Conservation (phyloP, 2,113 vertebrate species). For the Aegotheles bennettii region DNA sequence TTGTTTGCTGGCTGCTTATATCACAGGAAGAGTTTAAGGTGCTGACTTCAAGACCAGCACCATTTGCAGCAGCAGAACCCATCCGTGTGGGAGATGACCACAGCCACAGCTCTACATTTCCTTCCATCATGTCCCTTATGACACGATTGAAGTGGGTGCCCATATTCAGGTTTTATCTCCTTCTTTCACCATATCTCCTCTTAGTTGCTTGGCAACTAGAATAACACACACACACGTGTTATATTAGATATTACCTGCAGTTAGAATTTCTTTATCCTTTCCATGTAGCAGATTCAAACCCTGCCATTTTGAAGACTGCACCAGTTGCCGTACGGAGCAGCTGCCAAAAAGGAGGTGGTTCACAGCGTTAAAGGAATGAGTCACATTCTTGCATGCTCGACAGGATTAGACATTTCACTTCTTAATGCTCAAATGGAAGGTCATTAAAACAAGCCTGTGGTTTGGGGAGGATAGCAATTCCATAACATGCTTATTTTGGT, state of each 20-base stretch:
- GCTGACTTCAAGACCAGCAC: not conserved
- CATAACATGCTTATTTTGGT: slow-evolving; percentile 32
- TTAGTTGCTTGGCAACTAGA: slow-evolving; percentile 17
- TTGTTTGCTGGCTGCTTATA: not conserved
- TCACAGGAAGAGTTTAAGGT: not conserved
- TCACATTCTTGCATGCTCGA: slow-evolving; percentile 24
- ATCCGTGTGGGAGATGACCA: accelerated
- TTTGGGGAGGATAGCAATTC: slow-evolving; percentile 17
- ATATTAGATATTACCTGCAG: not conserved
- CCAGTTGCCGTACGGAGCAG: accelerated
- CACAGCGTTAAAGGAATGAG: not conserved
- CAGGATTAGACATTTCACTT: slow-evolving; percentile 58
- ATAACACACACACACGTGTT: not conserved
- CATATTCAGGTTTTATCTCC: not conserved
- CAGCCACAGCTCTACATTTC: not conserved
- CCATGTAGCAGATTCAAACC: not conserved
- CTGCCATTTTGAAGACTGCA: not conserved
- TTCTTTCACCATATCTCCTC: not conserved
- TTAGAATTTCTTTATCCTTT: not conserved
- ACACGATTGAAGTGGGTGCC: not conserved
- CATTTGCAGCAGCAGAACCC: not conserved
- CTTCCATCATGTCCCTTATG: not conserved
- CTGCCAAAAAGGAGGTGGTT: slow-evolving; percentile 31
- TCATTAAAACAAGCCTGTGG: slow-evolving; percentile 43
- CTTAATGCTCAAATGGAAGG: slow-evolving; percentile 41